Base-by-base conservation (phyloP, 1,140 invertebrate species). In the Drosophila ogumai region DNA sequence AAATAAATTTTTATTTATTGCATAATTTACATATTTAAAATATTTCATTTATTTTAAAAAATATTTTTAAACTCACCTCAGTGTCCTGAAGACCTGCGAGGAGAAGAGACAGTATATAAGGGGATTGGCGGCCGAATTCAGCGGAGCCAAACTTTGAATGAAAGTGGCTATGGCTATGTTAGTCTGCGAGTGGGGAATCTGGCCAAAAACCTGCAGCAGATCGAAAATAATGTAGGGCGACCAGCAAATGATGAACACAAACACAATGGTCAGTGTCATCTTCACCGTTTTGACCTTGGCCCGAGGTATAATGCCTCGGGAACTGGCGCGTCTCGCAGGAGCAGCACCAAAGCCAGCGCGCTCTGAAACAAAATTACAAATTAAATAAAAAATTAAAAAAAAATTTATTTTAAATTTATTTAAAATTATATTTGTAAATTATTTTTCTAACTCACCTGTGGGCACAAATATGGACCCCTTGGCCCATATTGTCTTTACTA, bases 221-320 rank as follows among this genome's bases (percentile, higher is more conserved):
- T 98, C 97, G 92, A 98, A 99, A 38, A 99, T 94, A 91, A 99
- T 97, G 92, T 98, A 99, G 0, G 98, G 98, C 77, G 97, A 98
- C 98, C 98, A 99, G 93, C 98, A 99, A 4, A 99, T 91, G 56
- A 99, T 96, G 93, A 99, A 99, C 15, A 98, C 98, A 87, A 98
- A 97, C 67, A 99, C 97, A 82, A 99, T 99, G 64, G 98, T 97
- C 75, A 99, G 96, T 1, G 98, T 99, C 98, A 99, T 99, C 93
- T 99, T 99, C 46, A 99, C 96, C n/a, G 98, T 98, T 93, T 98
- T 98, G 73, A 99, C 97, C 93, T 98, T 99, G 9, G 98, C 98
- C 80, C 97, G 94, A 2, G 98, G 98, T 90, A 99, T 99, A 22
- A 99, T 95, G 31, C 98, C 98, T 65, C 97, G 93, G 0, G 96